These are phyloP conservation scores for Enteromius trimaculatus DNA, from an alignment of 2,797 vertebrate genomes.

Conservation along the genomic window DNA sequence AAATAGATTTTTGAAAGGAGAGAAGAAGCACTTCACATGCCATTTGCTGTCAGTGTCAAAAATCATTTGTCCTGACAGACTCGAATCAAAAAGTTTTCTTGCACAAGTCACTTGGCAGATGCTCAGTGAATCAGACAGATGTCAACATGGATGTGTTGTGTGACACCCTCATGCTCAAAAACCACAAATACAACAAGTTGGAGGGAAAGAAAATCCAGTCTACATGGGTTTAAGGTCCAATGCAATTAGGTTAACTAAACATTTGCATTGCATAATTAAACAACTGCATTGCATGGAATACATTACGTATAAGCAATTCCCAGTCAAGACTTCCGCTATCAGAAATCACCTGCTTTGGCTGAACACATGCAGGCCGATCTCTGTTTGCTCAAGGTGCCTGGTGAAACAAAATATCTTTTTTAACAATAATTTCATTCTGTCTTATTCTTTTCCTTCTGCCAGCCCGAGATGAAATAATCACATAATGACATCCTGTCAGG, in stretches of 20 bases:
- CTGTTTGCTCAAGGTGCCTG: constrained; percentile 62
- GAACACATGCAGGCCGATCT: constrained; percentile 44
- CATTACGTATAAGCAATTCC: neutral
- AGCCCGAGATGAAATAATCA: constrained; percentile 63
- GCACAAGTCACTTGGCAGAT: neutral
- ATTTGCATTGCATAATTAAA: neutral
- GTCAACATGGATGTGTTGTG: neutral
- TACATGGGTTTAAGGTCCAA: neutral
- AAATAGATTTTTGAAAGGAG: neutral
- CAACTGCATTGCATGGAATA: neutral
- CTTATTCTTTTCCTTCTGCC: constrained; percentile 37
- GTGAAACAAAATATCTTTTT: constrained; percentile 45
- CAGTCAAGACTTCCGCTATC: neutral
- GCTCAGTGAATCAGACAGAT: neutral
- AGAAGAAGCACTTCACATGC: neutral
- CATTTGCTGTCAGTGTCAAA: neutral
- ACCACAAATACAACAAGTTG: neutral
- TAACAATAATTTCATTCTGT: constrained; percentile 22
- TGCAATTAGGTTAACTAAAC: neutral
- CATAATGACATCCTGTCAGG: constrained; percentile 67
- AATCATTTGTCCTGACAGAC: neutral
- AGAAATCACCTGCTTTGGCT: neutral
- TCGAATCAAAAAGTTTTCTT: neutral
- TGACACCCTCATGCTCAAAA: neutral
- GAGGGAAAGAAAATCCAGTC: neutral